phyloP scores from a whole-genome alignment of 2,113 vertebrate species.

The Indicator indicator region DNA sequence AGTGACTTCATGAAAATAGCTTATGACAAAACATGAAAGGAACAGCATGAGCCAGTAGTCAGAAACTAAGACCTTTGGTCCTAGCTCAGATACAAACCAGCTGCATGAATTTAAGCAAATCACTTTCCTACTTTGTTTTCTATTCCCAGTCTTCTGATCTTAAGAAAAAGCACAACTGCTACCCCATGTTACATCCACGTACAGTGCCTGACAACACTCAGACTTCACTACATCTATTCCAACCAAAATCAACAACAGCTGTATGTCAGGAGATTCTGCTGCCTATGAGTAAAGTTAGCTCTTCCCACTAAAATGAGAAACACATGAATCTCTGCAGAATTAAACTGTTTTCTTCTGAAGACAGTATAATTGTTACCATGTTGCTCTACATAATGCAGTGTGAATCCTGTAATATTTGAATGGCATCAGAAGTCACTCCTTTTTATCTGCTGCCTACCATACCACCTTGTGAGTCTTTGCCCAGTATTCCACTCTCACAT shows the following conservation, averaged over 20 bases:
- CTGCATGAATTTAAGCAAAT: background rate
- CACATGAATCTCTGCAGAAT: background rate
- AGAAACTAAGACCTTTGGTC: background rate
- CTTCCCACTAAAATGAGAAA: background rate
- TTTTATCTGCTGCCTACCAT: background rate
- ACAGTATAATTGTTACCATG: rapidly evolving
- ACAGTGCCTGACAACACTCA: background rate
- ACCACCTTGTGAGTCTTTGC: background rate
- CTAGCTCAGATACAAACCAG: background rate
- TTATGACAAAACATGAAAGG: background rate
- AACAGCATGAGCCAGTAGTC: background rate
- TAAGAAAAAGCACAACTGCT: background rate
- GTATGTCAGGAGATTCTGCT: background rate
- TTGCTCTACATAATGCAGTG: background rate
- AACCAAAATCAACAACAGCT: background rate
- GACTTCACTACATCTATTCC: background rate
- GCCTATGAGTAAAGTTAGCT: background rate
- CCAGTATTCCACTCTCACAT: background rate
- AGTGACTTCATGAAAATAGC: background rate
- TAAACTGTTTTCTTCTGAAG: background rate
- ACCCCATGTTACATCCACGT: background rate
- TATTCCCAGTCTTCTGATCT: background rate
- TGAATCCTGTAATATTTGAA: background rate
- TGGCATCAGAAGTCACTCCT: background rate
- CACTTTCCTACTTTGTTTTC: background rate